Base-by-base conservation (phyloP, 2,888 invertebrate species). In the Crocallis elinguaria region DNA sequence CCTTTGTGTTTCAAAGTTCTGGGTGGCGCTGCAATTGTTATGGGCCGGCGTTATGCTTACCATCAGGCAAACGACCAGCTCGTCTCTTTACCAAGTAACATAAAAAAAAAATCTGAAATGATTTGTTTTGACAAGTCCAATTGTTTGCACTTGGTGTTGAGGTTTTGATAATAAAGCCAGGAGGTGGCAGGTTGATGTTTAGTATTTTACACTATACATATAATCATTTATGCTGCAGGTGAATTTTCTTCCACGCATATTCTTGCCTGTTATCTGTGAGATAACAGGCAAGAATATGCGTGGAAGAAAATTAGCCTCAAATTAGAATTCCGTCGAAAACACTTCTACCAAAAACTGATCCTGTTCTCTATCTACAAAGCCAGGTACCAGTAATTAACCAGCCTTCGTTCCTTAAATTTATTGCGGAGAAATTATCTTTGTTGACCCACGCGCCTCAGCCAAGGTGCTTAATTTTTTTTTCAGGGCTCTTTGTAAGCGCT, bases 371-470 rank as follows among this genome's bases (percentile, higher is more conserved):
- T 82, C 82, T 82, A 55, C 62, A 66, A 60, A 66, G 62, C 62
- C 81, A 82, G 78, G 78, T 77, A 72, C 66, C 45, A 62, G 75
- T 82, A 82, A 85, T 86, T 86, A 86, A 79, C 81, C 77, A 64
- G 72, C 75, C 53, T 54, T 54, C 53, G 53, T 54, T 73, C 71
- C 77, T 75, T 74, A 78, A 82, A 84, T 84, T 86, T 85, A 85
- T 82, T 77, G 77, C 82, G 68, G 74, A 61, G 59, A 81, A 78
- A 84, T 84, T 87, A 87, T 86, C 85, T 85, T 75, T 86, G 86
- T 86, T 86, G 83, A 82, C 81, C 82, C 86, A 84, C 77, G 79
- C 77, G 78, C 77, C 71, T 73, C 68, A 58, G 53, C 64, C 68
- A 74, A 73, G 73, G 73, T 72, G 76, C 79, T 81, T 75, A 75